These are phyloP conservation scores for Aphyosemion australe DNA, from an alignment of 2,113 vertebrate genomes.

Conservation along the genomic window DNA sequence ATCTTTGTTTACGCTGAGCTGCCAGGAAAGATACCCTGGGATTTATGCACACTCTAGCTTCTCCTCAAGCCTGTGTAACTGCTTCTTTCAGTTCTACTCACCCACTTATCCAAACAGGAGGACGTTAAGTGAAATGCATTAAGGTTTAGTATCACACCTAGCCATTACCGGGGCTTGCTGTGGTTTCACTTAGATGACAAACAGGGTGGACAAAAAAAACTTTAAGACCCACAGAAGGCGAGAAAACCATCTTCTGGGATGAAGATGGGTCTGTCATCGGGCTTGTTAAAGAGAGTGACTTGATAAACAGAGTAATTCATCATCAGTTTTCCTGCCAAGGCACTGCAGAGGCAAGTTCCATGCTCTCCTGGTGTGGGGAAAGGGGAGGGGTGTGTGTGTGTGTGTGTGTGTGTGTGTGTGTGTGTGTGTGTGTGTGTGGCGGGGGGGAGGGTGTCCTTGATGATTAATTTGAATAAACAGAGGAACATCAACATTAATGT, in stretches of 20 bases:
- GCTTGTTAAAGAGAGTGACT: slow-evolving; percentile 70
- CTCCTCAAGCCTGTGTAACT: slow-evolving; percentile 44
- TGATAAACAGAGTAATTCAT: slow-evolving; percentile 78
- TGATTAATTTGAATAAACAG: slow-evolving; percentile 82
- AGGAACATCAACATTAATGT: slow-evolving; percentile 72
- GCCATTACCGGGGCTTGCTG: slow-evolving; percentile 40
- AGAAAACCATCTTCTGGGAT: slow-evolving; percentile 52
- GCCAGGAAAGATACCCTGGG: slow-evolving; percentile 50
- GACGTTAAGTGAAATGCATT: slow-evolving; percentile 65
- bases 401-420: no score
- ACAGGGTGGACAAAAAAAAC: background rate
- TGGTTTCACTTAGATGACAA: slow-evolving; percentile 29
- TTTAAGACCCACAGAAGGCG: slow-evolving; percentile 37
- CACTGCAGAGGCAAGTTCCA: slow-evolving; percentile 58
- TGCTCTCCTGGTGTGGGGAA: slow-evolving; percentile 38
- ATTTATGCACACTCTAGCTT: slow-evolving; percentile 54
- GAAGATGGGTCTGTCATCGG: slow-evolving; percentile 52
- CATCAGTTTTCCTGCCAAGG: slow-evolving; percentile 73
- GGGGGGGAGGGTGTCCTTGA: slow-evolving; percentile 55
- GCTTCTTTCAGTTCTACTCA: slow-evolving; percentile 43
- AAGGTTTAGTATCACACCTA: slow-evolving; percentile 40
- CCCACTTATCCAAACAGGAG: slow-evolving; percentile 57
- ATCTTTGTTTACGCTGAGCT: slow-evolving; percentile 65
- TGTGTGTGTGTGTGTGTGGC: no score
- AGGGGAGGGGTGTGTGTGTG: slow-evolving; percentile 18